These are phyloP conservation scores for Centropyge bicolor DNA, from an alignment of 2,797 vertebrate species.

Conservation along the genomic window DNA sequence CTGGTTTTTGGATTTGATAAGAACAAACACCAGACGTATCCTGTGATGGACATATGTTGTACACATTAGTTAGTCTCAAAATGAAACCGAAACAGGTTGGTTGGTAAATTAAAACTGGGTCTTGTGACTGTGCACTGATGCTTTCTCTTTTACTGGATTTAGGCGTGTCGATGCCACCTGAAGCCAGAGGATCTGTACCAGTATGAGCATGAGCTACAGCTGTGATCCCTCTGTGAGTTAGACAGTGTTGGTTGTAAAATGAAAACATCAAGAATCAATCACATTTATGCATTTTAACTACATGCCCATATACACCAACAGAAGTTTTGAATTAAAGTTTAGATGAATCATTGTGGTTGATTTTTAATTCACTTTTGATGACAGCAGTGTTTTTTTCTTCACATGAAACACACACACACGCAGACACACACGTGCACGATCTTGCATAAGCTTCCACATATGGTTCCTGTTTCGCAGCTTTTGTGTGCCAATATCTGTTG, in stretches of 20 bases:
- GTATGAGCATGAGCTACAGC: neutral
- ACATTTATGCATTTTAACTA: neutral
- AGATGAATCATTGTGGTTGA: neutral
- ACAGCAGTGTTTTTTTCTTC: neutral
- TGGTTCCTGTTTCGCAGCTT: slow-evolving; percentile 33
- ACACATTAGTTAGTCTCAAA: neutral
- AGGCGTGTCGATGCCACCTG: neutral
- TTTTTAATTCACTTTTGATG: neutral
- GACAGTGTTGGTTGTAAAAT: neutral
- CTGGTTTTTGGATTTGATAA: neutral
- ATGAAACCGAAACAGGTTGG: neutral
- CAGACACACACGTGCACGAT: no score
- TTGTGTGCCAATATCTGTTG: neutral
- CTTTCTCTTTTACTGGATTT: neutral
- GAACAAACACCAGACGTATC: neutral
- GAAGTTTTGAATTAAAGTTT: neutral
- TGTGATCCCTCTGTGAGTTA: slow-evolving; percentile 8
- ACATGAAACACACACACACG: neutral
- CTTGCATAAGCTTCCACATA: neutral
- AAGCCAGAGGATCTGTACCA: neutral
- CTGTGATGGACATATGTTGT: neutral
- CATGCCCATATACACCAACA: neutral
- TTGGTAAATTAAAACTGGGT: neutral
- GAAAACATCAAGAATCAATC: neutral
- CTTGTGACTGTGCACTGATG: neutral